Evolutionary conservation across 2,797 vertebrate species (phyloP).

Genomic region (Gastrophryne carolinensis): DNA sequence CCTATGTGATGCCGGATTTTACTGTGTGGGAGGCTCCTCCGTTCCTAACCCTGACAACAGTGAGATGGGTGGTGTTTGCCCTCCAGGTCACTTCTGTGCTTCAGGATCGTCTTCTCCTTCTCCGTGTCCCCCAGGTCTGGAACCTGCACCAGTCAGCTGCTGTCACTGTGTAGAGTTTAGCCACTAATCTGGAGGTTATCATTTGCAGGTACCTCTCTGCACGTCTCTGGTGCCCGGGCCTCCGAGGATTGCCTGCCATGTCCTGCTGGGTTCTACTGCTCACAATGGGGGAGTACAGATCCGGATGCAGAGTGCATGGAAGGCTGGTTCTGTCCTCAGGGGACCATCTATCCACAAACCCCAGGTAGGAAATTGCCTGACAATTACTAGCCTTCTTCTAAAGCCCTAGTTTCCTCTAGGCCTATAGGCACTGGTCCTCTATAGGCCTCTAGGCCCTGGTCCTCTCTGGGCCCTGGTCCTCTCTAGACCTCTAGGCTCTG

Average conservation of each 20-base stretch:
- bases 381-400: no score
- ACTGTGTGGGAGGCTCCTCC: slow-evolving; percentile 74
- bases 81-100: slow-evolving; percentile 80
- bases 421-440: no score
- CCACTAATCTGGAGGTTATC: background rate
- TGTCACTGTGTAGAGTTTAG: background rate
- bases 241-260: slow-evolving; percentile 63
- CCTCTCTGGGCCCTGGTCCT: no score
- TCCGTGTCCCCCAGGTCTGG: slow-evolving; percentile 61
- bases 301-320: slow-evolving; percentile 71
- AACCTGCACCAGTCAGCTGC: background rate
- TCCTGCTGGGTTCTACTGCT: slow-evolving; percentile 64
- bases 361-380: slow-evolving; percentile 61
- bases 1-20: slow-evolving; percentile 76
- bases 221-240: slow-evolving; percentile 65
- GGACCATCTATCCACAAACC: slow-evolving; percentile 69
- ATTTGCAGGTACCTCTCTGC: slow-evolving; percentile 74
- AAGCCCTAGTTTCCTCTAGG: no score
- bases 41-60: slow-evolving; percentile 76
- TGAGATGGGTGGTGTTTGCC: slow-evolving; percentile 78
- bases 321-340: slow-evolving; percentile 85
- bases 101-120: slow-evolving; percentile 60
- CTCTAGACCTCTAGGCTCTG: no score
- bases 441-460: no score
- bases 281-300: slow-evolving; percentile 63